phyloP scores from a whole-genome alignment of 2,888 invertebrate genomes.

The Arrhopalites spinosus region DNA sequence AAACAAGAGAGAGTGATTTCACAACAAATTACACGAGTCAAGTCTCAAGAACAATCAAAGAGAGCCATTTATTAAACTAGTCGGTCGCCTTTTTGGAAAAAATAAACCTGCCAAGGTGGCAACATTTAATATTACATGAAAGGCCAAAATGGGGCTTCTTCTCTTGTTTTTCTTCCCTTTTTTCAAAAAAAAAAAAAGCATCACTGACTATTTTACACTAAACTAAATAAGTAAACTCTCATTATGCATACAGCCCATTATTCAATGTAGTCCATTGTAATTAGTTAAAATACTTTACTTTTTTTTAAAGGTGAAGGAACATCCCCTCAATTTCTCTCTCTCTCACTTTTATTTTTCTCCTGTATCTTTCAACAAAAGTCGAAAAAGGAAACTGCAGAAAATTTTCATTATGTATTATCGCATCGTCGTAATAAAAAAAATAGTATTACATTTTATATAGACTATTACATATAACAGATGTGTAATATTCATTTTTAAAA shows the following conservation, averaged over 20 bases:
- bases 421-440: not conserved
- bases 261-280: no score
- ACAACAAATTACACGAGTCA: slow-evolving; percentile 32
- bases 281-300: not conserved
- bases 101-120: slow-evolving; percentile 22
- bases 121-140: slow-evolving; percentile 30
- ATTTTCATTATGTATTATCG: no score
- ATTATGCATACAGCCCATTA: not conserved
- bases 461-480: no score
- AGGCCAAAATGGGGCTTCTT: no score
- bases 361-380: not conserved
- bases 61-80: slow-evolving; percentile 28
- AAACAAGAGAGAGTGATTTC: slow-evolving; percentile 12
- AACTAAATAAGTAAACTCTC: no score
- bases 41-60: slow-evolving; percentile 31
- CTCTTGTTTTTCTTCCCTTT: not conserved
- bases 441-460: slow-evolving; percentile 1
- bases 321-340: no score
- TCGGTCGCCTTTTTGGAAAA: slow-evolving; percentile 12
- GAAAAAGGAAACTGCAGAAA: not conserved
- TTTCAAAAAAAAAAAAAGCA: no score
- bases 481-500: no score
- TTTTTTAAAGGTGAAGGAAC: not conserved
- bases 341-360: no score
- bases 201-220: no score